Evolutionary conservation across 2,797 vertebrate species (phyloP).

Genomic region (Halcyon smyrnensis): DNA sequence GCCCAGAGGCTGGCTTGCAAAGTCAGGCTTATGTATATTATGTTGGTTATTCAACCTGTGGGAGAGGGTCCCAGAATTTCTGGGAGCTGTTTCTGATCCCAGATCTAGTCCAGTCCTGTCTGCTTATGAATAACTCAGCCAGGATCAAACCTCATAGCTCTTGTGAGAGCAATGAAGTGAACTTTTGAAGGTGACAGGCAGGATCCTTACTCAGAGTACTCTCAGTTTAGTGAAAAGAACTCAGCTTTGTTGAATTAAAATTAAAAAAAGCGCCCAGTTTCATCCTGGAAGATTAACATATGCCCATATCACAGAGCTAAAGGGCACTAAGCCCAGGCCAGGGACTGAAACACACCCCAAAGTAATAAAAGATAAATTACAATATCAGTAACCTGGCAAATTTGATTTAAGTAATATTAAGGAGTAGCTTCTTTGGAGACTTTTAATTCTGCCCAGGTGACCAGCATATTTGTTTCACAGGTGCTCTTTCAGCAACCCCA

Average conservation of each 20-base stretch:
- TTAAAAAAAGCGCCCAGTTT: fast-evolving
- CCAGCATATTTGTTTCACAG: neutral
- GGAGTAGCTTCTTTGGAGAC: neutral
- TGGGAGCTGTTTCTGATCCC: neutral
- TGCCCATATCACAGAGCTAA: neutral
- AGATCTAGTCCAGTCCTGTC: neutral
- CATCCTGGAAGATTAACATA: neutral
- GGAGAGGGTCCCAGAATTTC: neutral
- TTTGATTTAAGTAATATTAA: neutral
- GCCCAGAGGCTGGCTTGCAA: neutral
- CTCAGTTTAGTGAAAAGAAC: neutral
- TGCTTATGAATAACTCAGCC: neutral
- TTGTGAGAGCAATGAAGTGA: constrained; percentile 5
- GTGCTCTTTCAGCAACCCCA: neutral
- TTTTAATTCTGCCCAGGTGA: neutral
- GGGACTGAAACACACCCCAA: neutral
- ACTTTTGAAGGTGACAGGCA: constrained; percentile 5
- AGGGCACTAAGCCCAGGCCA: neutral
- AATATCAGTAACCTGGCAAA: neutral
- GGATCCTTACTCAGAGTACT: neutral
- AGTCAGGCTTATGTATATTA: neutral
- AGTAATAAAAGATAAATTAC: neutral
- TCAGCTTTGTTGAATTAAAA: neutral
- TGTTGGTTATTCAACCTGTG: fast-evolving
- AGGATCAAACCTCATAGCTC: neutral